Conservation (phyloP, 2,888 invertebrate species). For the Ophioninae sp. region DNA sequence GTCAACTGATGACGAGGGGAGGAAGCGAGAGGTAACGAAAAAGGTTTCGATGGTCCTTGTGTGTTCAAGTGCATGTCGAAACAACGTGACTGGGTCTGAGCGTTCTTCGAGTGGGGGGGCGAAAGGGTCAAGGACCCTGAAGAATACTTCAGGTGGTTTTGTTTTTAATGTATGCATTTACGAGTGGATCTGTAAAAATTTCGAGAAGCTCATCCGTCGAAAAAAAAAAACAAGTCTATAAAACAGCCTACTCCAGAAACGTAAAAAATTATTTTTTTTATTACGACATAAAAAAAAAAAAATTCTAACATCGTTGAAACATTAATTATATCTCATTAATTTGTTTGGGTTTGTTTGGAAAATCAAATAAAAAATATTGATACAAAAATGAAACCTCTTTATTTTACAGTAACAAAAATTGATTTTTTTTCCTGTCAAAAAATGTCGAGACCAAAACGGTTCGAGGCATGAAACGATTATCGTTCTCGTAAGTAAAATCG, state of each 20-base stretch:
- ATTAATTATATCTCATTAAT: too few species aligned
- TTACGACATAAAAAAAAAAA: too few species aligned
- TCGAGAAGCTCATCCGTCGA: neutral
- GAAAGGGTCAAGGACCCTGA: constrained; percentile 49
- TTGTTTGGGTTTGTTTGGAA: too few species aligned
- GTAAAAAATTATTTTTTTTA: too few species aligned
- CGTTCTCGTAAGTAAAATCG: neutral
- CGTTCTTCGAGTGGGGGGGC: constrained; percentile 9
- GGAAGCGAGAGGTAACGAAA: neutral
- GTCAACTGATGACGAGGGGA: neutral
- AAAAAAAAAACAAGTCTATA: neutral
- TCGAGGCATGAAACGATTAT: too few species aligned
- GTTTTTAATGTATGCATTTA: neutral
- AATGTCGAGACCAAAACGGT: too few species aligned
- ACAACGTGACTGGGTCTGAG: constrained; percentile 10
- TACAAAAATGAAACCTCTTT: too few species aligned
- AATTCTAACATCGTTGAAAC: too few species aligned
- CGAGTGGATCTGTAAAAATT: neutral
- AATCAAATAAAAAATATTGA: too few species aligned
- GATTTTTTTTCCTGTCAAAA: too few species aligned
- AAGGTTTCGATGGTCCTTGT: constrained; percentile 22
- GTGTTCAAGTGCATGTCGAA: constrained; percentile 17
- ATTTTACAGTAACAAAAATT: too few species aligned
- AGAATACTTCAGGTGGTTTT: constrained; percentile 36
- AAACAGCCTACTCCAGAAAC: neutral